A percentile compares a stretch with the other conserved stretches of the same genome.
Conservation (phyloP, 2,888 invertebrate species). For the Lasioglossum marginatum region DNA sequence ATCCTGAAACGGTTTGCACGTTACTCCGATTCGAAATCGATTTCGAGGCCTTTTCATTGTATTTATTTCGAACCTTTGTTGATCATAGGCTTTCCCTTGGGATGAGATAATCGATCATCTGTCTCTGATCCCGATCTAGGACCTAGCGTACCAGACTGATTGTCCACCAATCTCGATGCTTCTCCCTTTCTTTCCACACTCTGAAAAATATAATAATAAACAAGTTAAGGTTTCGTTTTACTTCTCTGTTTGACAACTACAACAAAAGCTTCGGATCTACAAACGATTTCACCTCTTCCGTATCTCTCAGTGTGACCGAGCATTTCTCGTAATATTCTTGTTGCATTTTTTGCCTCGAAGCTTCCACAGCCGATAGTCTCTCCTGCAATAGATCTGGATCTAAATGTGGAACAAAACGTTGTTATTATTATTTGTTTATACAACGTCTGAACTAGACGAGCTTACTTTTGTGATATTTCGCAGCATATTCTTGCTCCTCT, state of each 20-base stretch:
- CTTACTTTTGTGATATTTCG: constrained; percentile 85
- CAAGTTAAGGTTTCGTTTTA: neutral
- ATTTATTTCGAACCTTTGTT: constrained; percentile 37
- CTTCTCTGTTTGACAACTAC: neutral
- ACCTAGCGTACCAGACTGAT: constrained; percentile 61
- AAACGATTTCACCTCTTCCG: constrained; percentile 15
- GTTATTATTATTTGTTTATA: neutral
- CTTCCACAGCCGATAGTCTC: constrained; percentile 81
- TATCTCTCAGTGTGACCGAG: neutral
- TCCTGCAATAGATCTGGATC: constrained; percentile 84
- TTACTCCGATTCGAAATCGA: constrained; percentile 53
- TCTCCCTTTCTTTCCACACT: constrained; percentile 81
- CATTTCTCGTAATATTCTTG: constrained; percentile 80
- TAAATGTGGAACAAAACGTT: constrained; percentile 66
- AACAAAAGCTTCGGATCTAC: neutral
- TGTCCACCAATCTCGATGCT: constrained; percentile 66
- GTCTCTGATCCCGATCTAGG: constrained; percentile 72
- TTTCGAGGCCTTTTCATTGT: neutral
- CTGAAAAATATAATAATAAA: constrained; percentile 68
- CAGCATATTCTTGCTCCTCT: constrained; percentile 83
- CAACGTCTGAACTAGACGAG: neutral
- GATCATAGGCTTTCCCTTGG: constrained; percentile 23
- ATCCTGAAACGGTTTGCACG: constrained; percentile 72
- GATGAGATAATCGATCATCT: neutral
- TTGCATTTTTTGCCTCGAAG: constrained; percentile 83